A percentile compares a stretch with the other conserved stretches of the same genome.
phyloP scores from a whole-genome alignment of 2,797 vertebrate genomes.

The Thripadectes ignobilis region DNA sequence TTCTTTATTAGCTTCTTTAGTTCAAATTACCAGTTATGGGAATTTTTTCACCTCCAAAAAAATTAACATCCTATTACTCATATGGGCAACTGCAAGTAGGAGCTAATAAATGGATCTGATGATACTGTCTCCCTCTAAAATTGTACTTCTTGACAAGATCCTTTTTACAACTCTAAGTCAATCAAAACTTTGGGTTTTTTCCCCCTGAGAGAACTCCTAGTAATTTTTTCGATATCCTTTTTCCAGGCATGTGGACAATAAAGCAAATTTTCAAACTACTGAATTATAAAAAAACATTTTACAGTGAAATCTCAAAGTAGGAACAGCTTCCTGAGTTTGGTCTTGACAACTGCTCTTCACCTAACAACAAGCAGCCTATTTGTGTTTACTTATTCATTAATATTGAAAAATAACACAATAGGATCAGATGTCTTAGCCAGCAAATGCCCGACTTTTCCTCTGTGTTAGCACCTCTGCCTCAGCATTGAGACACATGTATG shows the following conservation, averaged over 20 bases:
- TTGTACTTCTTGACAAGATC: not conserved
- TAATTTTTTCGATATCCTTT: not conserved
- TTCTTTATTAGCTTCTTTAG: not conserved
- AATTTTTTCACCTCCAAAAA: not conserved
- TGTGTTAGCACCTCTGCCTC: not conserved
- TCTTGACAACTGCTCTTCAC: constrained; percentile 23
- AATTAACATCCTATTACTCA: not conserved
- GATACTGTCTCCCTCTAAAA: not conserved
- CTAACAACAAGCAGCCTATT: constrained; percentile 4
- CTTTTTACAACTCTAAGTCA: not conserved
- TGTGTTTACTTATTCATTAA: constrained; percentile 46
- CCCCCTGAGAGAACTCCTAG: not conserved
- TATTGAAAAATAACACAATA: constrained; percentile 22
- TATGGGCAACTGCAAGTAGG: not conserved
- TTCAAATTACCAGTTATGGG: not conserved
- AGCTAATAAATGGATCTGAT: not conserved
- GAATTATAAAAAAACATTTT: not conserved
- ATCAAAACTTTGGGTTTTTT: too few species aligned
- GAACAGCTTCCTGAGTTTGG: not conserved
- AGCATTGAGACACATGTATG: not conserved
- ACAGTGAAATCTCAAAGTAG: not conserved
- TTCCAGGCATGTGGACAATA: not conserved
- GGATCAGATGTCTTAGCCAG: constrained; percentile 17
- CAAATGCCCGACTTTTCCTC: not conserved
- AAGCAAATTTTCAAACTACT: not conserved